Conservation (phyloP, 2,113 vertebrate genomes). For the Pluvianellus socialis region DNA sequence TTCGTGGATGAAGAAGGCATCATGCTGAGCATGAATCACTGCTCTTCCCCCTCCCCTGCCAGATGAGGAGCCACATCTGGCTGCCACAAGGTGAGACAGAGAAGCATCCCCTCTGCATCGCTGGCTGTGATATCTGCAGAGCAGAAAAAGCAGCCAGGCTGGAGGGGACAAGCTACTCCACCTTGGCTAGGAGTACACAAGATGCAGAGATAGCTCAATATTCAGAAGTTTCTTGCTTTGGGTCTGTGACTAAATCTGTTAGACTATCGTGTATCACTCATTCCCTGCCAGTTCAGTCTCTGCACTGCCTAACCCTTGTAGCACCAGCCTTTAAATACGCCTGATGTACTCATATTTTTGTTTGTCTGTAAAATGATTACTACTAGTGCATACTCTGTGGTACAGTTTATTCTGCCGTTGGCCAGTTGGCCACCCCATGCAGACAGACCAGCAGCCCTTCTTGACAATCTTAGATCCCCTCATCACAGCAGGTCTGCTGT, state of each 20-base stretch:
- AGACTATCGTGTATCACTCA: neutral
- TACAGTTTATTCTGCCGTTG: neutral
- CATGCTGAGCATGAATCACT: neutral
- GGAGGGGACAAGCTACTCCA: neutral
- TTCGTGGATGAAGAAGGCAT: neutral
- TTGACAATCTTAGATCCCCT: neutral
- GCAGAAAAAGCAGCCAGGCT: neutral
- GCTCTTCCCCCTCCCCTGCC: neutral
- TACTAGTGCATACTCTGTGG: neutral
- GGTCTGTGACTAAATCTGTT: neutral
- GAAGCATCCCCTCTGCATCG: rapidly evolving
- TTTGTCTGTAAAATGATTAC: neutral
- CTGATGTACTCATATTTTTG: neutral
- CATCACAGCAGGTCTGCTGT: neutral
- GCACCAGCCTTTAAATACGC: neutral
- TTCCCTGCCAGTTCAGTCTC: neutral
- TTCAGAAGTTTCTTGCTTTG: neutral
- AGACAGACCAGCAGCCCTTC: neutral
- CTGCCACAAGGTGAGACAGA: neutral
- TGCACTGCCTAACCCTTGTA: neutral
- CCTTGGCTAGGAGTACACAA: rapidly evolving
- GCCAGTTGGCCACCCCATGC: neutral
- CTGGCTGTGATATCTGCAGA: neutral
- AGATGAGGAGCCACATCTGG: neutral
- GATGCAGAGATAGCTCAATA: neutral